Percentiles rank a stretch among this genome's conserved stretches.
Conservation (phyloP, 2,797 vertebrate species). For the Staurois parvus region DNA sequence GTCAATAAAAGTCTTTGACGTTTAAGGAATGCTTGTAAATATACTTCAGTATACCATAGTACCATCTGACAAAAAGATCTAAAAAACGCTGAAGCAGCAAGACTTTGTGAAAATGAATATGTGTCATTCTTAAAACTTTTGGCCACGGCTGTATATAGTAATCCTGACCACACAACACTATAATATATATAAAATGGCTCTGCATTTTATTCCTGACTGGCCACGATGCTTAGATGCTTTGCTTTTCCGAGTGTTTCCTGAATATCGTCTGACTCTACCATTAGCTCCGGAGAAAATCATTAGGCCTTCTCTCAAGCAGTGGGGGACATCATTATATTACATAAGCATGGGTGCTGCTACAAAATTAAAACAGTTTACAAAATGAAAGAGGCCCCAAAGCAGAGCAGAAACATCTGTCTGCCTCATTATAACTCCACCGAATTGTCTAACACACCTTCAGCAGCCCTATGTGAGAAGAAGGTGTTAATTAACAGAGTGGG, state of each 20-base stretch:
- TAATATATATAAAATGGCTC: too few species aligned
- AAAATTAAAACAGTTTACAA: constrained; percentile 37
- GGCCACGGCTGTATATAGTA: too few species aligned
- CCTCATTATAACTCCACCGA: constrained; percentile 37
- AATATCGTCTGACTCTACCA: constrained; percentile 13
- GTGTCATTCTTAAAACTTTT: too few species aligned
- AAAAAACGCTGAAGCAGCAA: too few species aligned
- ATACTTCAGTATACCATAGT: too few species aligned
- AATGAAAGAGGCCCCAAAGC: constrained; percentile 7
- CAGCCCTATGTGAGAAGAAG: constrained; percentile 26
- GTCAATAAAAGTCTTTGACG: too few species aligned
- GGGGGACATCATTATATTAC: constrained; percentile 20
- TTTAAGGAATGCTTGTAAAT: too few species aligned
- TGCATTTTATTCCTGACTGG: too few species aligned
- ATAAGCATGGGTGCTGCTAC: constrained; percentile 11
- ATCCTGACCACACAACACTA: too few species aligned
- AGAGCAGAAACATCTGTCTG: constrained; percentile 23
- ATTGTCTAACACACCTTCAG: constrained; percentile 14
- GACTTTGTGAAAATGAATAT: too few species aligned
- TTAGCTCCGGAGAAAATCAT: constrained; percentile 21
- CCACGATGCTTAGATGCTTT: background rate
- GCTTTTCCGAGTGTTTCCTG: background rate
- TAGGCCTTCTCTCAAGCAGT: constrained; percentile 30
- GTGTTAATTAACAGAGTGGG: constrained; percentile 49
- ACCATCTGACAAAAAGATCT: too few species aligned